These are phyloP conservation scores for Pelmatolapia mariae DNA, from an alignment of 2,113 vertebrate species.

Conservation along the genomic window DNA sequence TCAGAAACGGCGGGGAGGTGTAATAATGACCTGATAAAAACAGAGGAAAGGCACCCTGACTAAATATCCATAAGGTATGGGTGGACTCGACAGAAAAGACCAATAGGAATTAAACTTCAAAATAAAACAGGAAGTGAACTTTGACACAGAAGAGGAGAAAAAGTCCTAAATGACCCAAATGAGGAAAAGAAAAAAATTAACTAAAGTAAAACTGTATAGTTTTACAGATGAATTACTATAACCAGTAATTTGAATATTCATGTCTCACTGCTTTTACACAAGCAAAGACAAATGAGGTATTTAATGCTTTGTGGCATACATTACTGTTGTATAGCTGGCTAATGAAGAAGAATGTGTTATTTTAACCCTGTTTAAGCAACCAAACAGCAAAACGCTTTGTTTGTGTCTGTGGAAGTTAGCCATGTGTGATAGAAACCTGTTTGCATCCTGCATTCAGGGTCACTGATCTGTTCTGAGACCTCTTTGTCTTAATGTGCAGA, in stretches of 20 bases:
- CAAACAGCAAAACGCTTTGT: not conserved
- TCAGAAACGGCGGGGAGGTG: rapidly evolving
- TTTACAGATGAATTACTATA: not conserved
- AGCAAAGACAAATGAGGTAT: not conserved
- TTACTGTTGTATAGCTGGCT: not conserved
- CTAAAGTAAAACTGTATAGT: not conserved
- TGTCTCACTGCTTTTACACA: not conserved
- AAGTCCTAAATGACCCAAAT: not conserved
- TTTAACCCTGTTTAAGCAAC: not conserved
- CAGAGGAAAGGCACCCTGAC: rapidly evolving
- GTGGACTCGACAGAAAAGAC: not conserved
- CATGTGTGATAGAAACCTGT: not conserved
- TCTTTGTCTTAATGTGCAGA: not conserved
- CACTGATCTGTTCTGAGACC: not conserved
- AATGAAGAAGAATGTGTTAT: not conserved
- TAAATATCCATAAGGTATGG: not conserved
- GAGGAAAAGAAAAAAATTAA: rapidly evolving
- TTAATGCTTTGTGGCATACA: not conserved
- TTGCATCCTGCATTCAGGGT: not conserved
- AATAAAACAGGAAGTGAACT: not conserved
- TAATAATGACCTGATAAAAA: not conserved
- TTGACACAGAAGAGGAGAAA: not conserved
- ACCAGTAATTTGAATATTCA: not conserved
- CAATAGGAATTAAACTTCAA: not conserved
- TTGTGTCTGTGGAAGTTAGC: not conserved